These are phyloP conservation scores for Trisateles emortualis DNA, from an alignment of 2,888 invertebrate genomes.

Conservation along the genomic window DNA sequence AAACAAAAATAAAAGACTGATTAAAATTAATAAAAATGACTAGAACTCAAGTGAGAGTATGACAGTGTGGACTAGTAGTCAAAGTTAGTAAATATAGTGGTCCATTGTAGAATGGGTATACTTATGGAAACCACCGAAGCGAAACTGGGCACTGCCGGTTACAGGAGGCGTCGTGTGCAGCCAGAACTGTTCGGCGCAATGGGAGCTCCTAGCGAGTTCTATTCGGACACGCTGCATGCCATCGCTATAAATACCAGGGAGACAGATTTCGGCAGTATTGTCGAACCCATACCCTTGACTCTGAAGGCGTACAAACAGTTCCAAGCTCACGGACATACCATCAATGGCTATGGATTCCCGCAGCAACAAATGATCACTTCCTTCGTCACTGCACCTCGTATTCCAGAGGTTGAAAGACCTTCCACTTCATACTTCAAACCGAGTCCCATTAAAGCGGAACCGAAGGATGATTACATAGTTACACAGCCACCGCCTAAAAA, in stretches of 20 bases:
- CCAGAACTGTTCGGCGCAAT: slow-evolving; percentile 71
- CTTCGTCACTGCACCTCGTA: slow-evolving; percentile 54
- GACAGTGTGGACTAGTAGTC: slow-evolving; percentile 59
- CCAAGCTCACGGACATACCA: slow-evolving; percentile 57
- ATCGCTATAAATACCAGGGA: slow-evolving; percentile 79
- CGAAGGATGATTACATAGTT: slow-evolving; percentile 61
- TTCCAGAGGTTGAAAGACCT: slow-evolving; percentile 57
- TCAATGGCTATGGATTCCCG: slow-evolving; percentile 65
- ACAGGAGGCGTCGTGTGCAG: slow-evolving; percentile 64
- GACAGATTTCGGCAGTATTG: slow-evolving; percentile 77
- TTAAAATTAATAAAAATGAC: slow-evolving; percentile 49
- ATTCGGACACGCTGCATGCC: slow-evolving; percentile 72
- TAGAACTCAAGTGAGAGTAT: slow-evolving; percentile 60
- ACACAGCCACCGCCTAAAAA: slow-evolving; percentile 89
- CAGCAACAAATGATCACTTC: slow-evolving; percentile 63
- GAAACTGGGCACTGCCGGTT: slow-evolving; percentile 76
- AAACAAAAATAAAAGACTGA: slow-evolving; percentile 32
- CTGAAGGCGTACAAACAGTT: slow-evolving; percentile 73
- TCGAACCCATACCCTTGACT: slow-evolving; percentile 76
- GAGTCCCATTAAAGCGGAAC: slow-evolving; percentile 60
- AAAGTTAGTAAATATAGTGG: slow-evolving; percentile 61
- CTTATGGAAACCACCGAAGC: slow-evolving; percentile 82
- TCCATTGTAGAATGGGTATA: slow-evolving; percentile 83
- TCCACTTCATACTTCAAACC: slow-evolving; percentile 57
- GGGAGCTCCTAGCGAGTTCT: slow-evolving; percentile 73